Conservation (phyloP, 2,888 invertebrate species). For the Ochropleura plecta region DNA sequence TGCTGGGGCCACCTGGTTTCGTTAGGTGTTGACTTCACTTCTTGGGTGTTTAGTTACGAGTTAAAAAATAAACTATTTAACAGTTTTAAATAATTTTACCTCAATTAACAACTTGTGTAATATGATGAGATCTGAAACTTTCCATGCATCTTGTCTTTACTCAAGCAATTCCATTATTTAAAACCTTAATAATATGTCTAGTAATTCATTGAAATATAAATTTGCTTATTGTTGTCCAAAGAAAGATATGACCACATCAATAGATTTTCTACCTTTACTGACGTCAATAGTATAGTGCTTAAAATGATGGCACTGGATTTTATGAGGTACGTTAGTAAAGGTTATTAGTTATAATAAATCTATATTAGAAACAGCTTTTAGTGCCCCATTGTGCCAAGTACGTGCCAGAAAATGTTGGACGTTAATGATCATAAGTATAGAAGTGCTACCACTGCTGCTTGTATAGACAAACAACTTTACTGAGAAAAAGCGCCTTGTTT, state of each 20-base stretch:
- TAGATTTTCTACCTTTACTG: constrained; percentile 25
- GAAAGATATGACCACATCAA: constrained; percentile 27
- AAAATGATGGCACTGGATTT: constrained; percentile 44
- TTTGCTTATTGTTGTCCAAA: not conserved
- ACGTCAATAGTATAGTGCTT: constrained; percentile 34
- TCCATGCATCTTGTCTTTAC: not conserved
- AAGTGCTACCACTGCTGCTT: not conserved
- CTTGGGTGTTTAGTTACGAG: no score
- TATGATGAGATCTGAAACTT: not conserved
- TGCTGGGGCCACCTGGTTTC: no score
- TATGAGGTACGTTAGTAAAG: constrained; percentile 27
- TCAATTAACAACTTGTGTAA: not conserved
- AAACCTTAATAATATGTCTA: not conserved
- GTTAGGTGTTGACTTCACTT: no score
- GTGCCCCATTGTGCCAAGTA: constrained; percentile 47
- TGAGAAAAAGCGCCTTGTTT: no score
- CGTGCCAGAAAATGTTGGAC: not conserved
- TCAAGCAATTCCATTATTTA: not conserved
- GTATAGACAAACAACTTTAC: no score
- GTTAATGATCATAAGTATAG: not conserved
- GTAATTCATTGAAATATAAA: not conserved
- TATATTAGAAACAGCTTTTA: constrained; percentile 43
- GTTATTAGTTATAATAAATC: constrained; percentile 40
- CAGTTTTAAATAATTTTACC: not conserved
- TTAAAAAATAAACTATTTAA: not conserved